Base-by-base conservation (phyloP, 2,888 invertebrate genomes). In the Strigamia maritima region DNA sequence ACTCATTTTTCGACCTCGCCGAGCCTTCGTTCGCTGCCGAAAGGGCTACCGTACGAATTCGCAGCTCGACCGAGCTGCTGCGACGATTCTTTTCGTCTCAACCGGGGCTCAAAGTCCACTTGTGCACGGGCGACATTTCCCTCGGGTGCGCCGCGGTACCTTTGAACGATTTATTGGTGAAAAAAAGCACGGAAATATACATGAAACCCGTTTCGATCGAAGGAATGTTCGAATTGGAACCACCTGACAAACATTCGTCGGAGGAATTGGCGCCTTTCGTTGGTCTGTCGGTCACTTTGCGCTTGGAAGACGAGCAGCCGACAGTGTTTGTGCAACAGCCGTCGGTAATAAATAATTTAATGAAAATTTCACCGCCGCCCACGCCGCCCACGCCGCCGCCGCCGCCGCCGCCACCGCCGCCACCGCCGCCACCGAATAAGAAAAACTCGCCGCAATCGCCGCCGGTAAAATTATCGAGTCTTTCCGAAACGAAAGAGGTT, bases 81-180 rank as follows among this genome's bases (percentile, higher is more conserved):
- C 81, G 84, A 40, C 82, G 82, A 78, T 87, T 86, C 81, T 84
- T 87, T 78, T 78, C 83, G 4, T 84, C 83, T 79, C 85, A 86
- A 80, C 85, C 86, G 44, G 85, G 85, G 6, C 81, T 87, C 12
- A 85, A 86, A 84, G 87, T 86, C 12, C 85, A 86, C 80, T 81
- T 86, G 78, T 86, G 86, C 81, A 85, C 85, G 82, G 86, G 85
- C 1, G 85, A 86, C 79, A 85, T 85, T 81, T 85, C 86, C 14
- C 82, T 86, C 7, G 86, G 86, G 0, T 84, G 83, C 70, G 83
- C 84, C 81, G 84, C 85, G 38, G 83, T 86, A 28, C 83, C 85
- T 0, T 81, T 86, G 2, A 82, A 81, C 14, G 81, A 82, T 14
- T 82, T 86, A 54, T 80, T 86, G 35, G 84, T 84, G 81, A 83